Conservation (phyloP, 1,140 invertebrate genomes). For the Propsilocerus akamusi region DNA sequence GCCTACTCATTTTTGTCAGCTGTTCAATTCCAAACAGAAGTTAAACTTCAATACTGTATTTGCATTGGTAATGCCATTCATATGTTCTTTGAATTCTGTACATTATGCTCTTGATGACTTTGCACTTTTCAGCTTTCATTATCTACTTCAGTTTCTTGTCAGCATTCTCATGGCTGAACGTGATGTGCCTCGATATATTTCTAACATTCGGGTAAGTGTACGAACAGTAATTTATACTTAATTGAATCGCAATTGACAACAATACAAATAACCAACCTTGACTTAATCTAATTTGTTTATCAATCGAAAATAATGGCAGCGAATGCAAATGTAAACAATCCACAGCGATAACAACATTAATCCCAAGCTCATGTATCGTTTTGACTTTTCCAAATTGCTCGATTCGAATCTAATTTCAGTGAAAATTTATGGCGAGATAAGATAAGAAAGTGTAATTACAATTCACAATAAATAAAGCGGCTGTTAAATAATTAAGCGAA, state of each 20-base stretch:
- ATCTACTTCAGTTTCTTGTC: slow-evolving; percentile 72
- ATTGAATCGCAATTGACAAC: slow-evolving; percentile 7
- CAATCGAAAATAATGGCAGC: slow-evolving; percentile 8
- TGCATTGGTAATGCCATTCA: slow-evolving; percentile 14
- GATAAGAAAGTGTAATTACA: too few relatives aligned
- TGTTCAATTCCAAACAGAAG: slow-evolving; percentile 24
- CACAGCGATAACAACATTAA: too few relatives aligned
- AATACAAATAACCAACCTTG: slow-evolving; percentile 7
- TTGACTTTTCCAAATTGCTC: slow-evolving; percentile 7
- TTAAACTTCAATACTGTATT: slow-evolving; percentile 16
- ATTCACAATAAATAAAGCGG: too few relatives aligned
- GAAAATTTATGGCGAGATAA: not conserved
- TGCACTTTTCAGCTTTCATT: slow-evolving; percentile 39
- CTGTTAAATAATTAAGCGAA: too few relatives aligned
- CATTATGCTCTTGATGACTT: not conserved
- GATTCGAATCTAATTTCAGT: slow-evolving; percentile 9
- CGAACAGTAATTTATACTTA: slow-evolving; percentile 11
- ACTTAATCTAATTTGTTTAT: slow-evolving; percentile 6
- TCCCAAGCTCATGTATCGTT: slow-evolving; percentile 3
- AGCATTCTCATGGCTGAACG: slow-evolving; percentile 79
- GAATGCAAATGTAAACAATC: too few relatives aligned
- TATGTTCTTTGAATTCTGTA: not conserved
- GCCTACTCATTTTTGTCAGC: slow-evolving; percentile 36
- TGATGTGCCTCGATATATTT: slow-evolving; percentile 80
- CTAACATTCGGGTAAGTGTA: slow-evolving; percentile 59